Base-by-base conservation (phyloP, 2,113 vertebrate species). In the Myxocyprinus asiaticus region DNA sequence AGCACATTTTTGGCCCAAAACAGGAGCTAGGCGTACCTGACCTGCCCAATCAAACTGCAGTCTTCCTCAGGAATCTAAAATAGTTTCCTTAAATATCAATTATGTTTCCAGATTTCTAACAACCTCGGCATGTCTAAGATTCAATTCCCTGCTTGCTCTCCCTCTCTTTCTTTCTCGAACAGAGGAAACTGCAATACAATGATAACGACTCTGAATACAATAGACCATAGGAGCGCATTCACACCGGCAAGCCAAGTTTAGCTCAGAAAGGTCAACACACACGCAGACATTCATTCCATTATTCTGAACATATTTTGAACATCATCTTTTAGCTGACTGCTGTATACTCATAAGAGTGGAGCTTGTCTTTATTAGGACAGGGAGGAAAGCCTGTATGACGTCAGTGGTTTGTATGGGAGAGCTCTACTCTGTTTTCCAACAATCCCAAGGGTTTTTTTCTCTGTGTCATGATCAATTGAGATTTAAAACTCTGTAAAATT, bases 161-260 rank as follows among this genome's bases (percentile, higher is more conserved):
- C 45, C 63, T 14, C 7, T 58, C 64, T 48, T 59, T 63, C 51
- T 84, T 77, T 73, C 77, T 86, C 81, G 79, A 85, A 81, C 87
- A 86, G 86, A 93, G 93, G 93, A 94, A 94, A 84, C 93, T 94
- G 93, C 89, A 91, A 84, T 86, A 91, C 89, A 91, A 91, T 93
- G 93, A 93, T 92, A 93, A 93, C 91, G 82, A 87, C 81, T 88
- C 84, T 76, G 88, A 93, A 91, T 88, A 94, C 93, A 94, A 93
- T 93, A 88, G 91, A 83, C 85, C 79, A 85, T 58, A 81, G 87
- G 87, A 77, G 89, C 86, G 86, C 85, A 90, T 90, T 92, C 89
- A 91, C 90, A 88, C 86, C 89, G 88, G 88, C 90, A 89, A 88
- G 90, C 90, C 90, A 87, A 92, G 91, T 92, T 94, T 92, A 92